Base-by-base conservation (phyloP, 2,888 invertebrate species). In the Chaetogeoica ovagalla region DNA sequence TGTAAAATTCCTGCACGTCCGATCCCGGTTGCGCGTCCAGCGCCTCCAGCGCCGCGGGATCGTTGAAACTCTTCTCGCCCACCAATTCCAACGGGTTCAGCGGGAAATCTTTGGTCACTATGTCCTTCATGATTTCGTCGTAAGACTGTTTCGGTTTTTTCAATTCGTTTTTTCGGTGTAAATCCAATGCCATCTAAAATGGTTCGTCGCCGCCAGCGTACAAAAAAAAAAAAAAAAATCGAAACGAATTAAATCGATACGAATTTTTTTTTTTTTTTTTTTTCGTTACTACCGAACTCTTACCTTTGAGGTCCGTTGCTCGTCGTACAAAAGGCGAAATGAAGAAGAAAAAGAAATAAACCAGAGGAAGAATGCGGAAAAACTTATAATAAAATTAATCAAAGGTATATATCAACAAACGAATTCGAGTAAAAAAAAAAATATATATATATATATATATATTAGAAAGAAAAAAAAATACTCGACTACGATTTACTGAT, bases 1-100 rank as follows among this genome's bases (percentile, higher is more conserved):
- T 87, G 85, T 90, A 94, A 85, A 90, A 93, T 59, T 91, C 89
- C 0, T 90, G 87, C 60, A 93, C 90, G 6, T 86, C 84, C 6
- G 85, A 84, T 11, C 83, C 82, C 2, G 59, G 74, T 9, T 75
- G 81, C 3, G 81, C 71, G 21, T 79, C 69, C 15, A 75, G 66
- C 17, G 81, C 73, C 43, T 59, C 43, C 23, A 76, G 17, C 0
- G 55, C 23, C 9, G 15, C 21, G 8, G 83, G 82, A 59, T 82
- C 59, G 37, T 82, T 69, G 75, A 83, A 83, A 79, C 81, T 83
- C 59, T 73, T 39, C 72, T 83, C 83, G 0, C 83, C 83, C 8
- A 83, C 69, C 55, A 83, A 65, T 76, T 83, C 74, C 48, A 83
- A 68, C 19, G 83, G 83, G 62, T 83, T 82, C 30, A 81, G 69